Percentiles rank a stretch among this genome's conserved stretches.
phyloP scores from a whole-genome alignment of 2,113 vertebrate species.

The Psammodynastes pulverulentus region DNA sequence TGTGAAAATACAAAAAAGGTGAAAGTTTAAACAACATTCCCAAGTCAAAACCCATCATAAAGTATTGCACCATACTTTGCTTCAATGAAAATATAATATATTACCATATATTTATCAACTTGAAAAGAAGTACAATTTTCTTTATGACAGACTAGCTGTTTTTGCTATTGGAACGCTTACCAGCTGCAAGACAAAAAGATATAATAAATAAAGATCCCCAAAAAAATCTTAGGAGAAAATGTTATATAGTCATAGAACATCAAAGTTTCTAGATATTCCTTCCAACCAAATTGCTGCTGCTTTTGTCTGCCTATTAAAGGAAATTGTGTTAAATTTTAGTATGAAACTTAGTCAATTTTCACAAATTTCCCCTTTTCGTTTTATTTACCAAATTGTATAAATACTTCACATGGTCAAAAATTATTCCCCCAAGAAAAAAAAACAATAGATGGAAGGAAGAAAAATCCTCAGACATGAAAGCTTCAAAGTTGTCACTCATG shows the following conservation, averaged over 20 bases:
- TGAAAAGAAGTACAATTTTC: neutral
- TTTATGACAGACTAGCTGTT: neutral
- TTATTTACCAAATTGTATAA: neutral
- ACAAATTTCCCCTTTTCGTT: neutral
- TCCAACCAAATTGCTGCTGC: neutral
- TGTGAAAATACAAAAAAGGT: neutral
- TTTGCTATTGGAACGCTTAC: neutral
- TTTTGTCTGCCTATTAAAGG: neutral
- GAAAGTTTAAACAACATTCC: neutral
- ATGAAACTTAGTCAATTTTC: neutral
- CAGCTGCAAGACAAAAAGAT: neutral
- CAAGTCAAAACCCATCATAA: neutral
- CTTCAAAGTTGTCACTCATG: neutral
- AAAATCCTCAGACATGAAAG: neutral
- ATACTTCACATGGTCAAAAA: neutral
- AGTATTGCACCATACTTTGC: neutral
- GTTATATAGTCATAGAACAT: neutral
- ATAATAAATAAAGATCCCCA: neutral
- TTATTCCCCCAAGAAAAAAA: neutral
- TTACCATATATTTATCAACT: neutral
- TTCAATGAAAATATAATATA: neutral
- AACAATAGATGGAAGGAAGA: neutral
- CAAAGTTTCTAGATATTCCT: neutral
- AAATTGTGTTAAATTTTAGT: neutral
- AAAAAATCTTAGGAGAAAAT: neutral